Evolutionary conservation across 2,888 invertebrate genomes (phyloP), one percentile per base, ranked within the genome.

Genomic region (Atethmia centrago): DNA sequence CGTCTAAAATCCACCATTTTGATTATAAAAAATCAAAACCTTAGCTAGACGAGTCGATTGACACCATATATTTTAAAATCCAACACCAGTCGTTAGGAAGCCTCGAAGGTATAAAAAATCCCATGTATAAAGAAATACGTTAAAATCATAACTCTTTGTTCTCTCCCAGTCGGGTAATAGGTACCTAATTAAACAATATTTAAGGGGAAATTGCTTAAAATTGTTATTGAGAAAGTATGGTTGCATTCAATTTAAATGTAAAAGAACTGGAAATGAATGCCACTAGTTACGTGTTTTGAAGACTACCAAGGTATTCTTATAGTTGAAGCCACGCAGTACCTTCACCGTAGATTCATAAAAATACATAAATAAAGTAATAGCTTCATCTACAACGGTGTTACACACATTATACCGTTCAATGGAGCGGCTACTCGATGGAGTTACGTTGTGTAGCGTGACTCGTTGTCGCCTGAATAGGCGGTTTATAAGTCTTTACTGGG

Each of bases 381-480:
- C 21, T 47, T 47, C 0, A 36, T 36, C 36, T 47, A 28, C 31
- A 42, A 51, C 61, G 31, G 36, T 51, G 36, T 45, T 28, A 51
- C 45, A 31, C 25, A 62, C 9, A 55, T 58, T 25, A 68, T 14
- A 36, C 36, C 25, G 67, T 58, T 53, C 72, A 79, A 40, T 40
- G 61, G 51, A 79, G 70, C 76, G 28, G 19, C 4, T 14, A 28
- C 25, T 45, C 28, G 53, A 59, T 45, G 49, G 25, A 25, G 31
- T 47, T 69, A 28, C 12, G 49, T 25, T 56, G 49, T 56, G 64
- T 61, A 56, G 19, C 45, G 19, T 55, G 42, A 63, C 42, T 36
- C 69, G n/a, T n/a, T 45, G 36, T 75, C 49, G 16, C 66, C 16
- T 78, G n/a, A 78, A 77, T 16, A 70, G 21, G 16, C 25, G 9